A percentile compares a stretch with the other conserved stretches of the same genome.
These are phyloP conservation scores for Dicerorhinus sumatrensis DNA, from an alignment of 2,113 vertebrate species.

Conservation along the genomic window DNA sequence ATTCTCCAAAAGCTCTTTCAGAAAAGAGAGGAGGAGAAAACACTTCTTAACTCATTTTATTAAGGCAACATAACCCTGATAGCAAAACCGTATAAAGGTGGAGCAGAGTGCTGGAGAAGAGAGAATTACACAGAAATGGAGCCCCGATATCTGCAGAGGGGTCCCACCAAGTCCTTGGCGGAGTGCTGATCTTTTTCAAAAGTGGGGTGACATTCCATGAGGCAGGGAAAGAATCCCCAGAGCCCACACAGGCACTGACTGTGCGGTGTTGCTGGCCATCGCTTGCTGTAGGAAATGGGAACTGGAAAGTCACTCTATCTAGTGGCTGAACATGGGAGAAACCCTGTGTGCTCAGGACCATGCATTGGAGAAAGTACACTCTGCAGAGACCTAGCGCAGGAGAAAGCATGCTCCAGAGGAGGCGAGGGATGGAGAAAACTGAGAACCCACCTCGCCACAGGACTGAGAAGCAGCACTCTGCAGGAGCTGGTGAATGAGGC, in stretches of 20 bases:
- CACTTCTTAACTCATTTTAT: not conserved
- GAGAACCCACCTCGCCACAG: not conserved
- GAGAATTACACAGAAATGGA: not conserved
- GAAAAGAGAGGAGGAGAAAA: not conserved
- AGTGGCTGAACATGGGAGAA: not conserved
- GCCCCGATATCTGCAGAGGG: not conserved
- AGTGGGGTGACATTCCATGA: not conserved
- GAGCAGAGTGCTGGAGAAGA: not conserved
- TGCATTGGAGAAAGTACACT: not conserved
- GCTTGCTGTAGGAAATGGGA: not conserved
- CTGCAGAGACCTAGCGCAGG: not conserved
- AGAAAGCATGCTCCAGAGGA: not conserved
- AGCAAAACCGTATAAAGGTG: not conserved
- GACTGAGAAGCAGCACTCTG: not conserved
- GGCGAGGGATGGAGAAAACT: too few relatives aligned
- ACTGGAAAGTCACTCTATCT: too few relatives aligned
- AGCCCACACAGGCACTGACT: not conserved
- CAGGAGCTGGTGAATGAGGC: accelerated
- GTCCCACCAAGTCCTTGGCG: not conserved
- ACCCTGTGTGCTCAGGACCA: not conserved
- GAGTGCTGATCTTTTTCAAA: too few relatives aligned
- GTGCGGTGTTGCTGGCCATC: not conserved
- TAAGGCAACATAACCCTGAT: too few relatives aligned
- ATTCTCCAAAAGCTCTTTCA: not conserved
- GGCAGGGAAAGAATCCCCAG: not conserved